Evolutionary conservation across 2,888 invertebrate genomes (phyloP).

Genomic region (Melanostoma scalare): DNA sequence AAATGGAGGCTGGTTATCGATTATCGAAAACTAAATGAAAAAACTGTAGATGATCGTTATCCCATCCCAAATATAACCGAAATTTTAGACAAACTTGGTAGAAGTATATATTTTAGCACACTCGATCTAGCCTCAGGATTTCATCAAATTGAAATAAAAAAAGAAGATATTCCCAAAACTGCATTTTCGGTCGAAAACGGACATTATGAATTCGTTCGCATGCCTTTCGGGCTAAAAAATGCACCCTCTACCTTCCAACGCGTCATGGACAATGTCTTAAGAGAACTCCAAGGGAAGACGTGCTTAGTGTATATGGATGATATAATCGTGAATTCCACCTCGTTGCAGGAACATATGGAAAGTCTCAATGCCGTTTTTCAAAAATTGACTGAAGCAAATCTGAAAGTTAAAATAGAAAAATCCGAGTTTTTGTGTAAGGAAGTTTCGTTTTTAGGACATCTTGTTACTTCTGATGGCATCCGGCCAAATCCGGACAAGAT

Average conservation of each 20-base stretch:
- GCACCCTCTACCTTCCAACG: constrained; percentile 51
- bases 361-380: background rate
- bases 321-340: constrained; percentile 43
- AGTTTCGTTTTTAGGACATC: too few species aligned
- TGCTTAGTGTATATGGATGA: constrained; percentile 49
- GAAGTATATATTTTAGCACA: background rate
- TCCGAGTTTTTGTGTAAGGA: too few species aligned
- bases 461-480: too few species aligned
- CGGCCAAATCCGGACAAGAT: too few species aligned
- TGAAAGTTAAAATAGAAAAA: too few species aligned
- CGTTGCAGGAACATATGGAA: constrained; percentile 33
- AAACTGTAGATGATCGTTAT: too few species aligned
- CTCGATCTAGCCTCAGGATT: background rate
- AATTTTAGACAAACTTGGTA: background rate
- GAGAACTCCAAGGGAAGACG: background rate
- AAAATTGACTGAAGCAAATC: constrained; percentile 1
- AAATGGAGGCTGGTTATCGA: too few species aligned
- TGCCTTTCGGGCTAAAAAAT: constrained; percentile 53
- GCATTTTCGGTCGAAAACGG: constrained; percentile 25
- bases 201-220: constrained; percentile 45
- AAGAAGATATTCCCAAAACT: constrained; percentile 18
- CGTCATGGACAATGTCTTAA: constrained; percentile 28
- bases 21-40: too few species aligned
- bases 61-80: too few species aligned
- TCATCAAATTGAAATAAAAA: constrained; percentile 2